Conservation (phyloP, 2,113 vertebrate species). For the Mustela lutreola region DNA sequence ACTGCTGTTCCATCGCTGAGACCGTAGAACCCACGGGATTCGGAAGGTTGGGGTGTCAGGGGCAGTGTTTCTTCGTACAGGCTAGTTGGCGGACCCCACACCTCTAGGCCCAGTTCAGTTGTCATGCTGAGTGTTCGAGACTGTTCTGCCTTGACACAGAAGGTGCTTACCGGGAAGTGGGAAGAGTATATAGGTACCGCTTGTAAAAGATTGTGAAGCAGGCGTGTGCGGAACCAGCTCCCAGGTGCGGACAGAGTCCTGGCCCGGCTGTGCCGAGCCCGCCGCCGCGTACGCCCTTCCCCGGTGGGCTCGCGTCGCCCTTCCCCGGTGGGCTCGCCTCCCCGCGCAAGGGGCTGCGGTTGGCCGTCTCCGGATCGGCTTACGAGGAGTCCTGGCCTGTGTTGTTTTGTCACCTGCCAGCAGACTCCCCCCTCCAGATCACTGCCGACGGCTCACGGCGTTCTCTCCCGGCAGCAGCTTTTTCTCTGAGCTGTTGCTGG, state of each 20-base stretch:
- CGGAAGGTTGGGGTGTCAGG: too few species aligned
- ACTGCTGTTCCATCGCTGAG: fast-evolving
- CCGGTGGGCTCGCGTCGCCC: fast-evolving
- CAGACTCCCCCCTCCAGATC: fast-evolving
- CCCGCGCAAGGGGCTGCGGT: fast-evolving
- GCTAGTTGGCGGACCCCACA: too few species aligned
- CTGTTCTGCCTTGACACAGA: not conserved
- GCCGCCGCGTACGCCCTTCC: not conserved
- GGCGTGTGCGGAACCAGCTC: not conserved
- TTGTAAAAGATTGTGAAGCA: not conserved
- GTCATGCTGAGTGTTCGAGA: not conserved
- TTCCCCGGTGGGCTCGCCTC: fast-evolving
- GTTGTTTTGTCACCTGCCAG: not conserved
- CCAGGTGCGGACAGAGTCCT: not conserved
- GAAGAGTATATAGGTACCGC: not conserved
- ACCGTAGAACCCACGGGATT: not conserved
- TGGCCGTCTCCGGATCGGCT: fast-evolving
- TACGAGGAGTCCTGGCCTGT: not conserved
- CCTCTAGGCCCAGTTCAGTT: not conserved
- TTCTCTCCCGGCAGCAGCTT: not conserved
- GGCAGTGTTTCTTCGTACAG: not conserved
- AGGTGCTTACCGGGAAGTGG: fast-evolving
- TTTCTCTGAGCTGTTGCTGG: not conserved
- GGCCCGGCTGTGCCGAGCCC: fast-evolving
- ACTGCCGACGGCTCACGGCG: fast-evolving